Evolutionary conservation across 2,888 invertebrate species (phyloP), one percentile per base, ranked within the genome.

Genomic region (Nasonia oneida): DNA sequence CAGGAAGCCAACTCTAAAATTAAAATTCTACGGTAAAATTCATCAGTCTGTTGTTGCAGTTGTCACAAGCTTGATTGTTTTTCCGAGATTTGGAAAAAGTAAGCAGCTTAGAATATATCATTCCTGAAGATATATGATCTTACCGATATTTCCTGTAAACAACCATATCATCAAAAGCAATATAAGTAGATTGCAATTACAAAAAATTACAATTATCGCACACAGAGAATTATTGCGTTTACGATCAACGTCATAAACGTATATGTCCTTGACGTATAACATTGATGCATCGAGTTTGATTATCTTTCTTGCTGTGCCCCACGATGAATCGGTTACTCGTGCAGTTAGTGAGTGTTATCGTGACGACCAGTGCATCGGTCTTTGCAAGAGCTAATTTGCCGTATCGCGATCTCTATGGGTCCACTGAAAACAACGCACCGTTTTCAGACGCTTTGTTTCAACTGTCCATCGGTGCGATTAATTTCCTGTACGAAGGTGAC

Each of bases 401-500:
- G 4, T 85, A 81, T 18, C 73, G 73, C 3, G 79, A 71, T 47
- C 53, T 85, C 0, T 85, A 85, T 18, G 85, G 85, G 0, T 67
- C 4, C 23, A 1, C 33, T 29, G 74, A 82, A 4, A n/a, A 73
- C 1, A 67, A 1, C 0, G 1, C 3, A 1, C 29, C 75, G 1
- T 0, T 83, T 5, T 0, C 12, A 4, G 75, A 86, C 23, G 37
- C 70, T 10, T 15, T 80, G 14, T 3, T 33, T 8, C 67, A n/a
- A 23, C 14, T 79, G 5, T 57, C 79, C 1, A 0, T 37, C 0
- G 79, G 75, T 0, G 47, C n/a, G 0, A 1, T 84, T 88, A 94
- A 94, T 73, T 94, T 96, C 87, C 88, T 95, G 14, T 90, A 92
- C 57, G 95, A 95, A 88, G 96, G 96, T 39, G 92, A 94, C 37